phyloP scores from a whole-genome alignment of 1,140 invertebrate species.

The Heliconius congener region DNA sequence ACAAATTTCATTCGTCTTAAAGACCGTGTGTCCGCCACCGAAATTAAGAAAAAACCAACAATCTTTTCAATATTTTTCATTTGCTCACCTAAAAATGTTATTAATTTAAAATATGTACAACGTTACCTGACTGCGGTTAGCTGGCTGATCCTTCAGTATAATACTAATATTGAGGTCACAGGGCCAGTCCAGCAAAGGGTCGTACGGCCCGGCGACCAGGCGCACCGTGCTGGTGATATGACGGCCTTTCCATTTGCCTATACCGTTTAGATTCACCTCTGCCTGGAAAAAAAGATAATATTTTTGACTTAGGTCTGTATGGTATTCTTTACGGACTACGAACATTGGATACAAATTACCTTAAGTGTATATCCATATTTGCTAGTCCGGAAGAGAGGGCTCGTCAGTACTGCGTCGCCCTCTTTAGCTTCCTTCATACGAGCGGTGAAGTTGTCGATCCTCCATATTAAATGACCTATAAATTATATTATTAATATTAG shows the following conservation, averaged over 20 bases:
- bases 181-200: conserved; percentile 86
- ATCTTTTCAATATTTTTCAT: too few relatives aligned
- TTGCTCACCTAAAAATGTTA: too few relatives aligned
- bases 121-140: conserved; percentile 67
- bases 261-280: conserved; percentile 86
- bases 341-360: conserved; percentile 58
- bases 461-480: conserved; percentile 85
- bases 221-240: conserved; percentile 85
- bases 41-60: too few relatives aligned
- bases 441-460: conserved; percentile 84
- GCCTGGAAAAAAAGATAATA: conserved; percentile 67
- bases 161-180: conserved; percentile 84
- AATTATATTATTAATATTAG: neutral
- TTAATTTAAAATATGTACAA: too few relatives aligned
- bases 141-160: conserved; percentile 84
- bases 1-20: too few relatives aligned
- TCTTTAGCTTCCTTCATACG: conserved; percentile 86
- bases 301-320: too few relatives aligned
- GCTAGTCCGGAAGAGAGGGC: conserved; percentile 85
- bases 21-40: too few relatives aligned
- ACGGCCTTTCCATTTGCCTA: conserved; percentile 87
- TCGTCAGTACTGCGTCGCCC: conserved; percentile 83
- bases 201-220: conserved; percentile 85
- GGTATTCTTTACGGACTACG: too few relatives aligned
- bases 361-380: conserved; percentile 87